Evolutionary conservation across 2,797 vertebrate genomes (phyloP).

Genomic region (Manis pentadactyla): DNA sequence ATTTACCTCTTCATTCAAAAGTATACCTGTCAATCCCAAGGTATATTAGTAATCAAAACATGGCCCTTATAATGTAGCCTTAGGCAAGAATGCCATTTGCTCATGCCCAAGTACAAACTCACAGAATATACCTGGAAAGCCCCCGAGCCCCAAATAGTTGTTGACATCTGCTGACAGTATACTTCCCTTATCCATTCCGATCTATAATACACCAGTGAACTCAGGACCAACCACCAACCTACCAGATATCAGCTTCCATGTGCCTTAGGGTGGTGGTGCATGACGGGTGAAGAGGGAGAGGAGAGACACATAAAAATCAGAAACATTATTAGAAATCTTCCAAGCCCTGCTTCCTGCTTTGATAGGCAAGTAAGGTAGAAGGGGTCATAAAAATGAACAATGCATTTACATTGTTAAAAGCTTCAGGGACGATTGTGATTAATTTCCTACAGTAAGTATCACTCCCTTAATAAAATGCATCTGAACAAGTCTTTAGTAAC

Average conservation of each 20-base stretch:
- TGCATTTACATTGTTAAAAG: conserved; percentile 10
- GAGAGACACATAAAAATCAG: neutral
- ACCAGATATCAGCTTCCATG: neutral
- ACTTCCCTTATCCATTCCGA: neutral
- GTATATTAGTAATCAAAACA: neutral
- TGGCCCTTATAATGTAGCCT: neutral
- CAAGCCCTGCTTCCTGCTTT: neutral
- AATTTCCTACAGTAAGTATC: neutral
- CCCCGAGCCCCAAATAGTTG: neutral
- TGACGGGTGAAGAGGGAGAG: neutral
- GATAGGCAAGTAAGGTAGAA: neutral
- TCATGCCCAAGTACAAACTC: neutral
- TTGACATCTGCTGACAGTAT: neutral
- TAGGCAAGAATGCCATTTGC: neutral
- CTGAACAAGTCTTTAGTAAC: neutral
- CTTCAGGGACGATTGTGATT: neutral
- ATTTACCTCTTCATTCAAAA: neutral
- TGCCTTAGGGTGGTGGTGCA: neutral
- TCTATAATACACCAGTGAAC: neutral
- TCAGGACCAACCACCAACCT: neutral
- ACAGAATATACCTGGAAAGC: neutral
- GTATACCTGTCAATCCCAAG: neutral
- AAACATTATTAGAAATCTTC: neutral
- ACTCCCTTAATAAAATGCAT: neutral
- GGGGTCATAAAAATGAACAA: neutral